Percentiles rank a stretch among this genome's conserved stretches.
phyloP scores from a whole-genome alignment of 2,888 invertebrate genomes.

The Mystacides longicornis region DNA sequence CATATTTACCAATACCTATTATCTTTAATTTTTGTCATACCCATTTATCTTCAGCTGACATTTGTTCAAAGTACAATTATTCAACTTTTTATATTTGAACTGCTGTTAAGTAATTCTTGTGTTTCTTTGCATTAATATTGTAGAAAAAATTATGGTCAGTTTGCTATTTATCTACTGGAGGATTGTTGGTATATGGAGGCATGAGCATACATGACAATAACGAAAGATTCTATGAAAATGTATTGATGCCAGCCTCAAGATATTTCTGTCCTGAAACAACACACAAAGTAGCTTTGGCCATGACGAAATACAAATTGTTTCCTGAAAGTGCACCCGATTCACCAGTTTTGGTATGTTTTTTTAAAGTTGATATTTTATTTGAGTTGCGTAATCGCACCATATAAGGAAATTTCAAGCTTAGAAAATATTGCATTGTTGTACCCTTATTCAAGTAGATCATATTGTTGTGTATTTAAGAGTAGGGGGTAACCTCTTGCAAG shows the following conservation, averaged over 20 bases:
- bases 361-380: too few species aligned
- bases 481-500: too few species aligned
- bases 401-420: too few species aligned
- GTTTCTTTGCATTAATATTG: conserved; percentile 28
- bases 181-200: conserved; percentile 57
- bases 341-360: conserved; percentile 51
- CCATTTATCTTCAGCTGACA: too few species aligned
- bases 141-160: conserved; percentile 64
- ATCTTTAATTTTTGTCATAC: too few species aligned
- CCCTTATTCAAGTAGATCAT: too few species aligned
- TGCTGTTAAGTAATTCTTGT: background rate
- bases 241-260: conserved; percentile 64
- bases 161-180: conserved; percentile 56
- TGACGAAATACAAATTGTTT: conserved; percentile 69
- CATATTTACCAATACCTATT: too few species aligned
- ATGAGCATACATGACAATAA: conserved; percentile 67
- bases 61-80: too few species aligned
- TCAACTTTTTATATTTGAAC: background rate
- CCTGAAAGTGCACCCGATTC: conserved; percentile 58
- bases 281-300: conserved; percentile 69
- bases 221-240: conserved; percentile 67
- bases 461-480: too few species aligned
- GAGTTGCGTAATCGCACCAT: too few species aligned
- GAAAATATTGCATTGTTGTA: too few species aligned
- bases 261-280: conserved; percentile 73